Base-by-base conservation (phyloP, 2,113 vertebrate genomes). In the Hippoglossus stenolepis region DNA sequence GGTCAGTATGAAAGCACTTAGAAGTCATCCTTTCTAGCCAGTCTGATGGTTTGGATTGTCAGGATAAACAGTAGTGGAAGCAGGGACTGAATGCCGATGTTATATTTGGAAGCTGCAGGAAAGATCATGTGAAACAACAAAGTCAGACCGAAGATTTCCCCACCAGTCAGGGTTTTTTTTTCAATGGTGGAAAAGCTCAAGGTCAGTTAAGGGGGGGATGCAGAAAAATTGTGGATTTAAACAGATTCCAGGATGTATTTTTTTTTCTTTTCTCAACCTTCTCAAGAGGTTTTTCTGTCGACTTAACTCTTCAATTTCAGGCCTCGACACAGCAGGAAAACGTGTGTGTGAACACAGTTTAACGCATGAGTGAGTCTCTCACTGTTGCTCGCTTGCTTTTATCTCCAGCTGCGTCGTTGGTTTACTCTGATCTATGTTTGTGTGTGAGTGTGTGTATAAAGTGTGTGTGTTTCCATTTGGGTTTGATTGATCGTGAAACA, bases 401-500 rank as follows among this genome's bases (percentile, higher is more conserved):
- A 80, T 72, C 65, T 23, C 51, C 8, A 59, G 21, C 62, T 2
- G 59, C 28, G 66, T 26, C 28, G 31, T 65, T 60, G 17, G 20
- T 62, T 73, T 49, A 14, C 76, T 45, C 15, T 60, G 10, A 51
- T 64, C 9, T 15, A 35, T 83, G 40, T 69, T 31, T 31, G 31
- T 63, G 51, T 53, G 51, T n/a, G 51, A n/a, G 51, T 10, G 20
- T n/a, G 23, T 28, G 45, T 38, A 10, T 49, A 8, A 5, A 31
- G 24, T 74, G 45, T 49, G 53, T 60, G 72, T 62, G 67, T 85
- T 79, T 85, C 31, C 57, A 77, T 89, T 75, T 72, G 65, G 73
- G 31, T 75, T 51, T 76, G 66, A 86, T 87, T 84, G 83, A 71
- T 86, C 9, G 2, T 84, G 64, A 89, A 90, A 85, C 47, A 72